Conservation (phyloP, 2,888 invertebrate genomes). For the Epirrhoe tristata region DNA sequence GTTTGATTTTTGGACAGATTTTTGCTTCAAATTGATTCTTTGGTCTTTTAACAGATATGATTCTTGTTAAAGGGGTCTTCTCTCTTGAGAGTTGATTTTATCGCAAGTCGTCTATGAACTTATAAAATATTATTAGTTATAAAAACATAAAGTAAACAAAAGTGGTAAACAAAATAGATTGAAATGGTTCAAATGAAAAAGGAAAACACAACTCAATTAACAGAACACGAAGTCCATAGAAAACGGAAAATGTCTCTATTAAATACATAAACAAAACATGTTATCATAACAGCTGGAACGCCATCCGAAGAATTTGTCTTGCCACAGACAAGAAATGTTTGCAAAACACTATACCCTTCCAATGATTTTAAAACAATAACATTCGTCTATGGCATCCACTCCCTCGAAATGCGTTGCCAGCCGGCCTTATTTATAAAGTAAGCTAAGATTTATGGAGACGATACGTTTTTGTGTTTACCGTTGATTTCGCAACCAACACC, state of each 20-base stretch:
- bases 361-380: constrained; percentile 76
- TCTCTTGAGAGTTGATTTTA: background rate
- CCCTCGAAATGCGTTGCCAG: constrained; percentile 67
- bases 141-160: constrained; percentile 38
- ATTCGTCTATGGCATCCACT: constrained; percentile 52
- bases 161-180: background rate
- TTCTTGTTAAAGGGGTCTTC: background rate
- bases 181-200: constrained; percentile 40
- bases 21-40: no score
- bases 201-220: constrained; percentile 65
- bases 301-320: constrained; percentile 80
- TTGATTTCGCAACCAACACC: constrained; percentile 82
- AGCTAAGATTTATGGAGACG: constrained; percentile 77
- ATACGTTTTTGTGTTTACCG: constrained; percentile 80
- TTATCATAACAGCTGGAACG: constrained; percentile 79
- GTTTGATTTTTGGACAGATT: constrained; percentile 35
- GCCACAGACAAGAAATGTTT: constrained; percentile 76
- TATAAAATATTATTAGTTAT: constrained; percentile 39
- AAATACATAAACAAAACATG: constrained; percentile 82
- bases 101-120: constrained; percentile 51
- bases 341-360: constrained; percentile 77
- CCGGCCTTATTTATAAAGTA: constrained; percentile 67
- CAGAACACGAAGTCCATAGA: constrained; percentile 65
- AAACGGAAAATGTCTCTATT: constrained; percentile 77
- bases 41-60: background rate